Percentiles rank a stretch among this genome's conserved stretches.
phyloP scores from a whole-genome alignment of 2,888 invertebrate genomes.

The Euplagia quadripunctaria region DNA sequence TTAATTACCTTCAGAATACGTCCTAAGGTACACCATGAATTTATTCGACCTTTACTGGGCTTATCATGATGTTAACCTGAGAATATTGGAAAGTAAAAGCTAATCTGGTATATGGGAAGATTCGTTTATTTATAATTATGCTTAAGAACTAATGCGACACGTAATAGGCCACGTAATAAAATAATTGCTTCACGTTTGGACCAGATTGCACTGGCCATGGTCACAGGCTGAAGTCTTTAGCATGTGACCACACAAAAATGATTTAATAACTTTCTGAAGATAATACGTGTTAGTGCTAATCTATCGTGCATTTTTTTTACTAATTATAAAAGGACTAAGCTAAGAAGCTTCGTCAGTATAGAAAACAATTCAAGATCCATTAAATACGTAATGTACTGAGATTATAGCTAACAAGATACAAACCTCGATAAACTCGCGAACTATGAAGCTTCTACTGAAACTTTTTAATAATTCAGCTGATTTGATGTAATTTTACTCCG shows the following conservation, averaged over 20 bases:
- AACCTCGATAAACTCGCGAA: constrained; percentile 41
- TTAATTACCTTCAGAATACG: constrained; percentile 77
- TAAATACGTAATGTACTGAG: constrained; percentile 17
- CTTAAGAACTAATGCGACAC: too few relatives aligned
- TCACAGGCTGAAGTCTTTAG: too few relatives aligned
- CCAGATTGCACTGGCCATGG: too few relatives aligned
- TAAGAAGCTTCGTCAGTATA: background rate
- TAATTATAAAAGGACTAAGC: background rate
- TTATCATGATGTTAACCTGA: constrained; percentile 63
- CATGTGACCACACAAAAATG: too few relatives aligned
- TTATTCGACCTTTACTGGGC: constrained; percentile 65
- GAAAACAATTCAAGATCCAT: constrained; percentile 14
- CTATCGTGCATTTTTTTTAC: too few relatives aligned
- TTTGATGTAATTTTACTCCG: constrained; percentile 79
- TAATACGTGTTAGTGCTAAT: too few relatives aligned
- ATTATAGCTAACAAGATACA: constrained; percentile 28
- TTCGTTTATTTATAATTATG: background rate
- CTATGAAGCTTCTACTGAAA: constrained; percentile 50
- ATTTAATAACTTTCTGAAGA: too few relatives aligned
- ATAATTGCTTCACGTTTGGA: too few relatives aligned
- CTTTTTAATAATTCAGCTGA: constrained; percentile 80
- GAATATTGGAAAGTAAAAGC: constrained; percentile 40
- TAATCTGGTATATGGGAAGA: constrained; percentile 3
- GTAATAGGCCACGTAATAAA: too few relatives aligned
- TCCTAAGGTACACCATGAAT: constrained; percentile 60